Percentiles rank a stretch among this genome's conserved stretches.
These are phyloP conservation scores for Apotomis betuletana DNA, from an alignment of 2,888 invertebrate species.

Conservation along the genomic window DNA sequence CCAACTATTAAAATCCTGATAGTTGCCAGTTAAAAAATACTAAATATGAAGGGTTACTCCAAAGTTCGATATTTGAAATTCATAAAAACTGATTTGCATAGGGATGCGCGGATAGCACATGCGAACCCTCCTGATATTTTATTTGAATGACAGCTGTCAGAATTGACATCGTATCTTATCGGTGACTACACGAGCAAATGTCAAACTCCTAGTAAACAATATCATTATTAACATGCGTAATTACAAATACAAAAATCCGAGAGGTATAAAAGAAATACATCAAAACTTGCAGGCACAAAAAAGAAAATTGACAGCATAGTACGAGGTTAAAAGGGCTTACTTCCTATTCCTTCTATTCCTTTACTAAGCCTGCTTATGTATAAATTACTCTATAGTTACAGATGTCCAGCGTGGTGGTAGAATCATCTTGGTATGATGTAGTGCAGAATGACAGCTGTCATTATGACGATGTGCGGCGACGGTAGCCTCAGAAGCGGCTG, in stretches of 20 bases:
- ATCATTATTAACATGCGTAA: constrained; percentile 11
- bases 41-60: no score
- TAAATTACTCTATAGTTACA: constrained; percentile 61
- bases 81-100: no score
- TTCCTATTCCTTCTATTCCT: constrained; percentile 30
- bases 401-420: constrained; percentile 52
- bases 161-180: not conserved
- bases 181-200: not conserved
- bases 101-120: no score
- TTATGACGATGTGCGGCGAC: constrained; percentile 53
- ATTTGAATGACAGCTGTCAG: no score
- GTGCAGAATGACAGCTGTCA: constrained; percentile 57
- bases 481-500: constrained; percentile 63
- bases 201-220: constrained; percentile 19
- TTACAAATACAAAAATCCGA: constrained; percentile 29
- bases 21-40: no score
- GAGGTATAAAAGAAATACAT: constrained; percentile 36
- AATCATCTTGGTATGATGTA: constrained; percentile 78
- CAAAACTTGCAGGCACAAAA: constrained; percentile 38
- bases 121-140: no score
- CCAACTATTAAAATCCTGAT: no score
- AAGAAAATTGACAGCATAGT: constrained; percentile 40
- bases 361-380: constrained; percentile 40
- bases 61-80: no score
- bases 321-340: constrained; percentile 33